A percentile compares a stretch with the other conserved stretches of the same genome.
phyloP scores from a whole-genome alignment of 2,888 invertebrate species.

The Drosophila meridiana region DNA sequence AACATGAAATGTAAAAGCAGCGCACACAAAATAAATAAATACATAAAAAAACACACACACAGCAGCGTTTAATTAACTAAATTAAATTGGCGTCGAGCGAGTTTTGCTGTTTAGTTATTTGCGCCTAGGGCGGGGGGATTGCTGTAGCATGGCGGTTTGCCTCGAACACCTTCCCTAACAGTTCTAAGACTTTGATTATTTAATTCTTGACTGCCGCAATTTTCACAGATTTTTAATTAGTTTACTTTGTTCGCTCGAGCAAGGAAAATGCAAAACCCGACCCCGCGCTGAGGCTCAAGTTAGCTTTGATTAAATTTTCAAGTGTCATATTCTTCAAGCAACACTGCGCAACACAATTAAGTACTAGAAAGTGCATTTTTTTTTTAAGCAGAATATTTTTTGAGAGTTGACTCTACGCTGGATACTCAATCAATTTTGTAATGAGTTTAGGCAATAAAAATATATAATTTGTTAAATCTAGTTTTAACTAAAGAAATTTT shows the following conservation, averaged over 20 bases:
- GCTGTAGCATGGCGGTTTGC: not conserved
- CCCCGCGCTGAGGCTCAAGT: not conserved
- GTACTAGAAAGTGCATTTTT: not conserved
- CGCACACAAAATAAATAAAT: conserved; percentile 71
- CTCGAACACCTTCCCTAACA: conserved; percentile 33
- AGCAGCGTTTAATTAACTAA: conserved; percentile 73
- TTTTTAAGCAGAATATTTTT: not conserved
- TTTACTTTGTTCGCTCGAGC: conserved; percentile 31
- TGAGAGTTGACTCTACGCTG: not conserved
- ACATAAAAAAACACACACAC: conserved; percentile 57
- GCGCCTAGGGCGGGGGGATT: conserved; percentile 5
- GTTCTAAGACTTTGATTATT: conserved; percentile 64
- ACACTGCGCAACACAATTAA: not conserved
- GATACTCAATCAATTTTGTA: no score
- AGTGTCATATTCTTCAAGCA: conserved; percentile 19
- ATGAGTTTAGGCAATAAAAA: no score
- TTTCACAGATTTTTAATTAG: conserved; percentile 72
- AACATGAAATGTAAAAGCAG: conserved; percentile 76
- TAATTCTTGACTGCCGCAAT: conserved; percentile 58
- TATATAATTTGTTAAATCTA: no score
- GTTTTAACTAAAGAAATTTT: not conserved
- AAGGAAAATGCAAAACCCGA: conserved; percentile 2
- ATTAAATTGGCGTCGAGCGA: conserved; percentile 65
- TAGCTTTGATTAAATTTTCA: conserved; percentile 51
- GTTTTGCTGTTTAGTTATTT: conserved; percentile 17